Evolutionary conservation across 1,140 invertebrate genomes (phyloP), one percentile per base, ranked within the genome.

Genomic region (Planococcus citri): DNA sequence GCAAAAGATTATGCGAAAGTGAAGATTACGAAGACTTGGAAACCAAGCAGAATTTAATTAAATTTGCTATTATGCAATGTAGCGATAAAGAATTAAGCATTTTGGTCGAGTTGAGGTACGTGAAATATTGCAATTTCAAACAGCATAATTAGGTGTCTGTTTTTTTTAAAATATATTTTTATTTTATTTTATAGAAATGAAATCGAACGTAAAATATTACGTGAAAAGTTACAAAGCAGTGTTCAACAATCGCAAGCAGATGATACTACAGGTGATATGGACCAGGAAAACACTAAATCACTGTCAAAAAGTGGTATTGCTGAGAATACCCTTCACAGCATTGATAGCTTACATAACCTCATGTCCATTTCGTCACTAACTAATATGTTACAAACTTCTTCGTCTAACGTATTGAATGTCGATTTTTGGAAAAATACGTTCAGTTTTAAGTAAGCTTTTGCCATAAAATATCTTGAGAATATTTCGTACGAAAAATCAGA

Each of bases 371-470:
- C 60, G 4, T 64, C 60, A 4, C 24, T 64, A 9, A 20, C 25
- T 9, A 64, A 64, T 27, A 64, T 64, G 2, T 64, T 64, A 27
- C 60, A 64, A 25, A 25, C 60, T 3, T 64, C 60, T 10, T 64
- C 60, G 9, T 1, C 69, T 22, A 70, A 70, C 25, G 51, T 72
- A 20, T 33, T 67, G 9, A 69, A 27, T 27, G 24, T 69, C 14
- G 71, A 68, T 51, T 70, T 72, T 57, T 72, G 71, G 71, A 72
- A 70, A 33, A 69, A 72, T 25, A 67, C 70, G 14, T 68, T 72
- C 14, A 61, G 29, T 9, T 25, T 68, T 33, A 41, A 61, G 70
- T 70, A 41, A 68, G 10, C 25, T 8, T 6, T 60, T 22, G n/a
- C n/a, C n/a, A n/a, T n/a, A 20, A 20, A 60, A 4, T 6, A 60